Percentiles rank a stretch among this genome's conserved stretches.
Conservation (phyloP, 2,113 vertebrate species). For the Marmota flaviventris region DNA sequence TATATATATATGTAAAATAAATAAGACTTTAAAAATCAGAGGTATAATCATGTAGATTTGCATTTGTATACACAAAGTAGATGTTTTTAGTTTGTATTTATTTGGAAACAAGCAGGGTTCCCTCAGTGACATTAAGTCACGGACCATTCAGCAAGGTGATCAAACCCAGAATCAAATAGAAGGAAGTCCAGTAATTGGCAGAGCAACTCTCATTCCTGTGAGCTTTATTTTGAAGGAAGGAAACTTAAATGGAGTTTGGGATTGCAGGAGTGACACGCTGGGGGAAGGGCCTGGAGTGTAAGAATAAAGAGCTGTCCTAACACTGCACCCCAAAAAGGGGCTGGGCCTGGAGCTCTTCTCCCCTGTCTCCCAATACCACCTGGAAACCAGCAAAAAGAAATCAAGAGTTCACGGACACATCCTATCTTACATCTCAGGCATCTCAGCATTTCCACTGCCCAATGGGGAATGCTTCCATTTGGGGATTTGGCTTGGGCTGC, state of each 20-base stretch:
- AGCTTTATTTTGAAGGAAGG: not conserved
- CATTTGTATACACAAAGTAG: not conserved
- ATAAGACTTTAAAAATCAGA: not conserved
- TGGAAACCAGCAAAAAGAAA: not conserved
- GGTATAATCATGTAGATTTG: not conserved
- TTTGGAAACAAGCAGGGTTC: not conserved
- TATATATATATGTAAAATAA: too few species aligned
- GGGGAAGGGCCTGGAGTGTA: not conserved
- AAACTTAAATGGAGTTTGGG: not conserved
- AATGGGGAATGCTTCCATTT: not conserved
- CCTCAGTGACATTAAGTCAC: not conserved
- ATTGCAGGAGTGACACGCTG: not conserved
- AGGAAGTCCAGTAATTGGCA: not conserved
- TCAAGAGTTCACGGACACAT: not conserved
- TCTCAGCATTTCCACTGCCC: not conserved
- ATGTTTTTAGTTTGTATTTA: not conserved
- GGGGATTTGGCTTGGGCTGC: not conserved
- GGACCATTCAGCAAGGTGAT: not conserved
- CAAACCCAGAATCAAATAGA: not conserved
- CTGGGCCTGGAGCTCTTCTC: rapidly evolving
- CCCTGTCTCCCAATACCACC: not conserved
- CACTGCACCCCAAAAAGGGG: not conserved
- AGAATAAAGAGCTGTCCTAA: not conserved
- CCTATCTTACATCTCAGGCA: not conserved
- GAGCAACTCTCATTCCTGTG: not conserved